Percentiles rank a stretch among this genome's conserved stretches.
These are phyloP conservation scores for Anastatus disparis DNA, from an alignment of 1,140 invertebrate species.

Conservation along the genomic window DNA sequence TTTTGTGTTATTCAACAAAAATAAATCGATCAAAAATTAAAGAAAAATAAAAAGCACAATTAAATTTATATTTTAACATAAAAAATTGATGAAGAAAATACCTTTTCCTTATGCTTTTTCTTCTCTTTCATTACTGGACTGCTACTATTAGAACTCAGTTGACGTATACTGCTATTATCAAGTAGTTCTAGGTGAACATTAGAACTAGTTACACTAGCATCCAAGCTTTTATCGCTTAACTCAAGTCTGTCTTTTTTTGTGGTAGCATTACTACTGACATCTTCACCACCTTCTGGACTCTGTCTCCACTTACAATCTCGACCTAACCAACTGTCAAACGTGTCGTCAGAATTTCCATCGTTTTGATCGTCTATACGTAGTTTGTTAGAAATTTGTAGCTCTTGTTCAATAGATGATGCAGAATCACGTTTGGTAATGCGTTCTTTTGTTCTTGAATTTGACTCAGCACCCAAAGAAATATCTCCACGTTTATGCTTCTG, in stretches of 20 bases:
- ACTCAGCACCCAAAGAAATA: slow-evolving; percentile 45
- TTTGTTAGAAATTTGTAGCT: slow-evolving; percentile 56
- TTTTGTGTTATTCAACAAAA: too few relatives aligned
- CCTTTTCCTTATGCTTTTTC: slow-evolving; percentile 71
- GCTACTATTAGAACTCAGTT: slow-evolving; percentile 63
- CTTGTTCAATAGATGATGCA: slow-evolving; percentile 62
- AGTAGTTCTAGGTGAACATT: slow-evolving; percentile 70
- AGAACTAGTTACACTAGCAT: slow-evolving; percentile 69
- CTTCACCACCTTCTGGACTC: slow-evolving; percentile 74
- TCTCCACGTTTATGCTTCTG: slow-evolving; percentile 58
- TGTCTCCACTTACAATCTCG: slow-evolving; percentile 68
- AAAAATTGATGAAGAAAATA: too few relatives aligned
- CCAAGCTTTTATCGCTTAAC: slow-evolving; percentile 67
- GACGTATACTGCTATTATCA: slow-evolving; percentile 63
- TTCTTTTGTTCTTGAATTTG: slow-evolving; percentile 43
- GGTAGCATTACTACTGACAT: slow-evolving; percentile 65
- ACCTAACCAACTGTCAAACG: slow-evolving; percentile 70
- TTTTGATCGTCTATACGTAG: slow-evolving; percentile 64
- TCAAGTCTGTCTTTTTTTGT: slow-evolving; percentile 65
- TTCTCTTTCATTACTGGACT: slow-evolving; percentile 66
- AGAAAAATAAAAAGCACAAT: too few relatives aligned
- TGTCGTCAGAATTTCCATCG: slow-evolving; percentile 68
- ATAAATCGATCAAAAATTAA: too few relatives aligned
- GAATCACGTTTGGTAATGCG: slow-evolving; percentile 57
- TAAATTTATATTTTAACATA: too few relatives aligned